phyloP scores from a whole-genome alignment of 2,888 invertebrate genomes.

The Lamellibrachia satsuma region DNA sequence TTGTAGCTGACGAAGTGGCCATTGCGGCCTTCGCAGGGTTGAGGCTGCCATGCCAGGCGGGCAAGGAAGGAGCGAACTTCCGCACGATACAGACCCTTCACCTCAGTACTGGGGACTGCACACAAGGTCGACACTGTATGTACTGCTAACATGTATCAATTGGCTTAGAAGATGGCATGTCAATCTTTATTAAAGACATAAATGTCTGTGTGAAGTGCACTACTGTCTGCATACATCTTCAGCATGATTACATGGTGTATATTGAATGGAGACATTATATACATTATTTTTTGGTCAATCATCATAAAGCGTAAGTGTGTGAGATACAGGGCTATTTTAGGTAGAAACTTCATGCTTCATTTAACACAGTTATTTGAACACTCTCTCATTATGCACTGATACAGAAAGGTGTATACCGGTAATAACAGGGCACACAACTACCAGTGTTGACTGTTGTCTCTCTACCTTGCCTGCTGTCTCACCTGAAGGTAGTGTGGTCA shows the following conservation, averaged over 20 bases:
- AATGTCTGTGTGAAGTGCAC: neutral
- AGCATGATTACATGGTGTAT: neutral
- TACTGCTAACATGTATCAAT: neutral
- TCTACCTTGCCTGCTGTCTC: neutral
- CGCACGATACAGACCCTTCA: neutral
- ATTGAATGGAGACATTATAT: neutral
- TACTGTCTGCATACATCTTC: neutral
- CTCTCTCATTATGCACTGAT: neutral
- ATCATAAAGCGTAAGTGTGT: too few relatives aligned
- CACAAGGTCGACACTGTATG: neutral
- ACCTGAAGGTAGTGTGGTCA: slow-evolving; percentile 36
- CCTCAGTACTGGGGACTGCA: slow-evolving; percentile 14
- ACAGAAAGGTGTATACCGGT: neutral
- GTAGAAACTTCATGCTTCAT: too few relatives aligned
- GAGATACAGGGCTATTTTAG: too few relatives aligned
- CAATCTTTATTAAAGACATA: neutral
- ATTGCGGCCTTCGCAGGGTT: slow-evolving; percentile 29
- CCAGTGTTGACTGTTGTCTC: too few relatives aligned
- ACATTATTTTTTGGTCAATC: too few relatives aligned
- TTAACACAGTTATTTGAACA: too few relatives aligned
- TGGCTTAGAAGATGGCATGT: neutral
- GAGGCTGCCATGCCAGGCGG: slow-evolving; percentile 19
- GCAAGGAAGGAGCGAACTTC: neutral
- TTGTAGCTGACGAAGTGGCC: slow-evolving; percentile 34
- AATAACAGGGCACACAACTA: neutral